Base-by-base conservation (phyloP, 2,113 vertebrate species). In the Pardalotus punctatus region DNA sequence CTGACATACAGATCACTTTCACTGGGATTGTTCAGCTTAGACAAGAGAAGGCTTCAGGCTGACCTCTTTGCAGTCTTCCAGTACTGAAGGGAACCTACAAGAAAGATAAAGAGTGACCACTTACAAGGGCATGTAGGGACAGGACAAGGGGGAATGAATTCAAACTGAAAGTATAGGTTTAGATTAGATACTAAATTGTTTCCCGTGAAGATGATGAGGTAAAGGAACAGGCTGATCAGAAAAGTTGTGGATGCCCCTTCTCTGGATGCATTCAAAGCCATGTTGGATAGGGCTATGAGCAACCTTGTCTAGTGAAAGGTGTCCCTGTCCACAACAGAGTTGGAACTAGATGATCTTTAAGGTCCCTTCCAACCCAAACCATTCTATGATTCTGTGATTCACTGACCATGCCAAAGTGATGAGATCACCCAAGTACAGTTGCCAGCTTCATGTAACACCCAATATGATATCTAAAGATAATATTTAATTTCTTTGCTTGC, bases 381-480 rank as follows among this genome's bases (percentile, higher is more conserved):
- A 22, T 53, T 13, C 50, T 18, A 5, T 33, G 18, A 16, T 40
- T 48, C 31, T 48, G 12, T 50, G 42, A 56, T 72, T 76, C 23
- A 21, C n/a, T 48, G n/a, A 25, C 48, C 27, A 42, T 7, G 16
- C 10, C 54, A 42, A 58, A n/a, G n/a, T 16, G 11, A 51, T 19
- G 18, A 23, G 6, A 21, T 28, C 45, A n/a, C 18, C 5, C 17
- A 40, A 23, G 31, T 18, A 48, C 2, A 0, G 8, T 43, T 3
- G 9, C 5, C 24, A 66, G 24, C 21, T 60, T 88, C 12, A 16
- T 7, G 3, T n/a, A 78, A 60, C 3, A 60, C 19, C 2, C 1
- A 79, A 4, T 11, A 14, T 11, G 7, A 47, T 50, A 53, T 7
- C 20, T 51, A 60, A 60, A 91, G 10, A 23, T 29, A 73, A 6